Percentiles rank a stretch among this genome's conserved stretches.
Conservation (phyloP, 2,888 invertebrate genomes). For the Dione juno region DNA sequence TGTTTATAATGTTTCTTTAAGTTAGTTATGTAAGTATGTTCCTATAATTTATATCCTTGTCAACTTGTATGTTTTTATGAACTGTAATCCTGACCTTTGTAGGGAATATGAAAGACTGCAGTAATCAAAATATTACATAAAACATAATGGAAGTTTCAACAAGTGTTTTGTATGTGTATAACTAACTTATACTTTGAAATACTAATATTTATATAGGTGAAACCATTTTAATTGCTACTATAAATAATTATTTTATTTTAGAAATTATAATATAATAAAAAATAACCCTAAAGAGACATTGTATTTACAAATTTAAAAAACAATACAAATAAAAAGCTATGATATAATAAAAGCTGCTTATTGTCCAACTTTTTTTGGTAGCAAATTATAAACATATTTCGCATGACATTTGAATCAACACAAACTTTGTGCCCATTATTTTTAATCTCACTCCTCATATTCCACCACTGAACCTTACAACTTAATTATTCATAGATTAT, state of each 20-base stretch:
- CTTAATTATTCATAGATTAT: slow-evolving; percentile 15
- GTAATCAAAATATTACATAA: too few relatives aligned
- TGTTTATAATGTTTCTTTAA: too few relatives aligned
- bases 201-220: background rate
- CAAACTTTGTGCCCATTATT: slow-evolving; percentile 40
- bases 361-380: background rate
- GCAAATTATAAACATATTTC: background rate
- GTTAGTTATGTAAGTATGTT: too few relatives aligned
- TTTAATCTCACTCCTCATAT: slow-evolving; percentile 39
- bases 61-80: too few relatives aligned
- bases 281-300: background rate
- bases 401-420: slow-evolving; percentile 18
- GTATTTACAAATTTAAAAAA: slow-evolving; percentile 10
- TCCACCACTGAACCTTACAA: slow-evolving; percentile 17
- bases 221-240: background rate
- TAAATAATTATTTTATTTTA: background rate
- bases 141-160: background rate
- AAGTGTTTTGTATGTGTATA: background rate
- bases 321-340: background rate
- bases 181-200: background rate
- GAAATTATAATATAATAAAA: background rate
- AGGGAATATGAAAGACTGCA: too few relatives aligned
- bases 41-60: too few relatives aligned
- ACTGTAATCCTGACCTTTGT: too few relatives aligned
- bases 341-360: background rate